Evolutionary conservation across 2,888 invertebrate genomes (phyloP).

Genomic region (Spialia ferax): DNA sequence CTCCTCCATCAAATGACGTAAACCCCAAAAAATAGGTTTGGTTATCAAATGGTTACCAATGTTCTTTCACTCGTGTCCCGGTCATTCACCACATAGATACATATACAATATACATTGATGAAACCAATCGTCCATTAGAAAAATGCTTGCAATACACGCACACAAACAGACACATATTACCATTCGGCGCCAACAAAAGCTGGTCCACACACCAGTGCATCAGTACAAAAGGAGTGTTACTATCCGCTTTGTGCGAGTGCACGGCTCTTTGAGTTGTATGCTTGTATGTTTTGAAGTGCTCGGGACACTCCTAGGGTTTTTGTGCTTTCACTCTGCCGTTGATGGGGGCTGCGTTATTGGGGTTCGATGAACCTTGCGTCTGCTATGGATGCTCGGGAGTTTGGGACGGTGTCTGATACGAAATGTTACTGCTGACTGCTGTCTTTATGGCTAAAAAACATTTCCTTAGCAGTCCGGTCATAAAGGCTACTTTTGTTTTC

Average conservation of each 20-base stretch:
- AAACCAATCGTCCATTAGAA: constrained; percentile 18
- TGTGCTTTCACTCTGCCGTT: constrained; percentile 29
- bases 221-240: constrained; percentile 62
- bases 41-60: too few species aligned
- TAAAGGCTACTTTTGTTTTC: too few species aligned
- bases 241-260: constrained; percentile 51
- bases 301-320: constrained; percentile 36
- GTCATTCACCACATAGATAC: neutral
- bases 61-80: too few species aligned
- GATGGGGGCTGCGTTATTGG: constrained; percentile 36
- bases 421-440: neutral
- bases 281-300: constrained; percentile 42
- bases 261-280: constrained; percentile 56
- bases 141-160: constrained; percentile 4
- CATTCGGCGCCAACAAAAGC: constrained; percentile 53
- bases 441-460: too few species aligned
- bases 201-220: constrained; percentile 56
- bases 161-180: neutral
- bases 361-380: constrained; percentile 34
- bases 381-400: neutral
- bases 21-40: too few species aligned
- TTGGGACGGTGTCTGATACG: neutral
- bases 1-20: too few species aligned
- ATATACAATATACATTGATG: neutral
- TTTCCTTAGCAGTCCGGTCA: too few species aligned